Base-by-base conservation (phyloP, 2,113 vertebrate species). In the Sprattus sprattus region DNA sequence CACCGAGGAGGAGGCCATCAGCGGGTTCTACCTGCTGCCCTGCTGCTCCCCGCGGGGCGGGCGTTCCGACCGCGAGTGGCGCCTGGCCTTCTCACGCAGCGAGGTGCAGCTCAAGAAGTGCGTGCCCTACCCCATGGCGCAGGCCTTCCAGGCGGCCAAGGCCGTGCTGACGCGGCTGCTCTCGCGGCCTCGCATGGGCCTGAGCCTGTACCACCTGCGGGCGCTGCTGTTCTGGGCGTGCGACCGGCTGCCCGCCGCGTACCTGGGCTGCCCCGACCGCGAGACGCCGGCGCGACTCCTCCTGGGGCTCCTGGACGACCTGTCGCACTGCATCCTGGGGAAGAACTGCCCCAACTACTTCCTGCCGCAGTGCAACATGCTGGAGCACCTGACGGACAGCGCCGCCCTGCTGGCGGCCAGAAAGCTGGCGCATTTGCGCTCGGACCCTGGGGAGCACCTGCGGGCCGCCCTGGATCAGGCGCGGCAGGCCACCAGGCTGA, bases 71-170 rank as follows among this genome's bases (percentile, higher is more conserved):
- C 90, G 95, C 0, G 95, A 96, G 85, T 97, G 96, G 96, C 94
- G 95, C 83, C 94, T 97, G 81, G 96, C 96, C 6, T 97, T 97
- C 89, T 96, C 96, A 20, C 94, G 96, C 91, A 96, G 96, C 67
- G 96, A 97, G 95, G 95, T 97, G 28, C 96, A 96, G 93, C 90
- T 97, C 85, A 97, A 97, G 90, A 95, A 95, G 91, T 96, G 95
- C 87, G 93, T 96, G 81, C 95, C 96, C 0, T 92, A 89, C 50
- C 96, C 96, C 6, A 94, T 97, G 92, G 94, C 95, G 1, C 96
- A 97, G 88, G 96, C 96, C 9, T 95, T 96, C 90, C 95, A 96
- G 71, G 96, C 96, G 0, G 96, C 96, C 83, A 95, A 95, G 88
- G 96, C 95, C 0, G 90, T 96, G 11, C 85, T 97, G 84, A 92